Conservation (phyloP, 37 sponge, comb jelly and placozoan genomes). For the Oscarella lobularis region DNA sequence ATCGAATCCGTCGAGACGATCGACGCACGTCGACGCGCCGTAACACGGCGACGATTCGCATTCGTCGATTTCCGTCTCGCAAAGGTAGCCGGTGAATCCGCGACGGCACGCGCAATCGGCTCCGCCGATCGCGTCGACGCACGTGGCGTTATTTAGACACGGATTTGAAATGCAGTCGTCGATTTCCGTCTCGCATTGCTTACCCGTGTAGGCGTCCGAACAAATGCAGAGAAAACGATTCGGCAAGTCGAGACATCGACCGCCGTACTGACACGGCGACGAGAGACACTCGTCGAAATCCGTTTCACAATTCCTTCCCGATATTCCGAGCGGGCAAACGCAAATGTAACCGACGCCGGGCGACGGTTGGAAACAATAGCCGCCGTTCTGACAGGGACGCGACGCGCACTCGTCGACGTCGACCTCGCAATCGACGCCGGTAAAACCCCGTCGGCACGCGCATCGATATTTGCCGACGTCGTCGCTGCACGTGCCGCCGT, state of each 20-base stretch:
- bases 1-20: constrained; percentile 3
- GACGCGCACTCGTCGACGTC: not conserved
- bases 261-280: not conserved
- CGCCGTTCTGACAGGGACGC: not conserved
- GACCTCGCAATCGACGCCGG: not conserved
- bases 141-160: constrained; percentile 5
- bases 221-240: constrained; percentile 4
- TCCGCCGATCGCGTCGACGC: not conserved
- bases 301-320: constrained; percentile 7
- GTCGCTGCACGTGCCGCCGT: not conserved
- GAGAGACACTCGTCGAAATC: constrained; percentile 1
- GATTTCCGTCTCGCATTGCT: constrained; percentile 5
- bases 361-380: not conserved
- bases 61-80: constrained; percentile 12
- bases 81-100: constrained; percentile 6
- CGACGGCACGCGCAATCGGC: not conserved
- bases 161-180: constrained; percentile 10
- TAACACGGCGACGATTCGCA: not conserved
- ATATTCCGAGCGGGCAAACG: not conserved
- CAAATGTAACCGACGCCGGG: constrained; percentile 7
- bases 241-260: not conserved
- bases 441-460: not conserved
- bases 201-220: constrained; percentile 1
- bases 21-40: constrained; percentile 3
- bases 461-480: not conserved